These are phyloP conservation scores for Paracentrotus lividus DNA, from an alignment of 53 echinoderm and acorn worm species.

Conservation along the genomic window DNA sequence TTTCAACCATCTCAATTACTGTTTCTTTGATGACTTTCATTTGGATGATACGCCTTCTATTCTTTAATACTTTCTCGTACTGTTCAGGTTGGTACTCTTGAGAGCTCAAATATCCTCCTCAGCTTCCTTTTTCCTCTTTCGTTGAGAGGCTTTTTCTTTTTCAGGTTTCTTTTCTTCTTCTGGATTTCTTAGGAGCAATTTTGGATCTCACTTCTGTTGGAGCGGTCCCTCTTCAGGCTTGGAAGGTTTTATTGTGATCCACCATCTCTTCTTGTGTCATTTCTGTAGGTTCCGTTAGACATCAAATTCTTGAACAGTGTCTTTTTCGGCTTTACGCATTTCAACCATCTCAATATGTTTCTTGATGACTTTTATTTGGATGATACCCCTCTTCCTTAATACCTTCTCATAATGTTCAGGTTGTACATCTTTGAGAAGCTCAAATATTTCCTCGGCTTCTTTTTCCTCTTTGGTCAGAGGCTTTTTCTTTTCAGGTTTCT, in stretches of 20 bases:
- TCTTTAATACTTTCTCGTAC: slow-evolving; percentile 68
- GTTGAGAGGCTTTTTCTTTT: slow-evolving; percentile 38
- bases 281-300: slow-evolving; percentile 2
- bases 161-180: slow-evolving; percentile 59
- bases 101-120: slow-evolving; percentile 23
- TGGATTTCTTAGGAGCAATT: slow-evolving; percentile 44
- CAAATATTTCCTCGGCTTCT: slow-evolving; percentile 74
- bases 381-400: slow-evolving; percentile 72
- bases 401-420: slow-evolving; percentile 76
- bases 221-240: slow-evolving; percentile 44
- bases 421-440: slow-evolving; percentile 80
- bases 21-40: slow-evolving; percentile 74
- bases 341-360: slow-evolving; percentile 77
- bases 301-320: slow-evolving; percentile 30
- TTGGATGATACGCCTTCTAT: slow-evolving; percentile 66
- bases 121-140: slow-evolving; percentile 23
- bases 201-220: slow-evolving; percentile 31
- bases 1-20: slow-evolving; percentile 73
- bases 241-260: slow-evolving; percentile 25
- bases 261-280: not conserved
- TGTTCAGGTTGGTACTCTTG: slow-evolving; percentile 65
- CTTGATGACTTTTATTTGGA: slow-evolving; percentile 72
- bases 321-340: slow-evolving; percentile 73
- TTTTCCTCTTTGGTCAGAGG: slow-evolving; percentile 43
- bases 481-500: slow-evolving; percentile 15